These are phyloP conservation scores for Falco concolor DNA, from an alignment of 2,797 vertebrate species.

Conservation along the genomic window DNA sequence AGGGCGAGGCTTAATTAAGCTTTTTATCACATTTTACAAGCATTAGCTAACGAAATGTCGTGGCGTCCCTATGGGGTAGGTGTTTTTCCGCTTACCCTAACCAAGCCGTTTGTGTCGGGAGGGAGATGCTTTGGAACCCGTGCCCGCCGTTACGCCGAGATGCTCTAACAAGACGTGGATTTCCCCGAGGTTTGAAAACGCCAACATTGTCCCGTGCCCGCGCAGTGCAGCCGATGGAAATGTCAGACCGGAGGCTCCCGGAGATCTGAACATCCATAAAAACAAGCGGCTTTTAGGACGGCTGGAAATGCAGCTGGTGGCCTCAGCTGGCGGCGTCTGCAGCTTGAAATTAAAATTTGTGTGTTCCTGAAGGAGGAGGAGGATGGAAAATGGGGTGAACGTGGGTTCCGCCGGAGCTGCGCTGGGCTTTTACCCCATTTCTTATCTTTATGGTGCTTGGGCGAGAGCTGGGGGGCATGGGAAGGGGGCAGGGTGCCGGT, in stretches of 20 bases:
- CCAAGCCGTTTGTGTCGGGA: not conserved
- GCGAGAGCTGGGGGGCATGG: accelerated
- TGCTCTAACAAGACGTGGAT: accelerated
- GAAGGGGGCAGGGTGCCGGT: not conserved
- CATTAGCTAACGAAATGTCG: not conserved
- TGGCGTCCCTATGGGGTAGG: not conserved
- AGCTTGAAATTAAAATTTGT: accelerated
- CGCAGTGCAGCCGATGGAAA: accelerated
- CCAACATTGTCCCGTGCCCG: accelerated
- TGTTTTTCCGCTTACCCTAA: not conserved
- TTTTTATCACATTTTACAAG: not conserved
- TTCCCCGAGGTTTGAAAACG: not conserved
- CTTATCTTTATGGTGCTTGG: not conserved
- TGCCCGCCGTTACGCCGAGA: accelerated
- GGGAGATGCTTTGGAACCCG: not conserved
- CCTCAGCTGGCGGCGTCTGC: accelerated
- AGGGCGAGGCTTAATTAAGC: not conserved
- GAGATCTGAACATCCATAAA: accelerated
- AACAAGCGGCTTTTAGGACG: not conserved
- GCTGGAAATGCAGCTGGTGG: not conserved
- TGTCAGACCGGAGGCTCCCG: too few species aligned
- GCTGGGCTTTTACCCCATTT: not conserved
- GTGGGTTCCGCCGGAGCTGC: accelerated
- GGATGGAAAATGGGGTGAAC: not conserved
- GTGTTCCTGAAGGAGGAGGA: not conserved